Percentiles rank a stretch among this genome's conserved stretches.
phyloP scores from a whole-genome alignment of 2,888 invertebrate species.

The Noctua comes region DNA sequence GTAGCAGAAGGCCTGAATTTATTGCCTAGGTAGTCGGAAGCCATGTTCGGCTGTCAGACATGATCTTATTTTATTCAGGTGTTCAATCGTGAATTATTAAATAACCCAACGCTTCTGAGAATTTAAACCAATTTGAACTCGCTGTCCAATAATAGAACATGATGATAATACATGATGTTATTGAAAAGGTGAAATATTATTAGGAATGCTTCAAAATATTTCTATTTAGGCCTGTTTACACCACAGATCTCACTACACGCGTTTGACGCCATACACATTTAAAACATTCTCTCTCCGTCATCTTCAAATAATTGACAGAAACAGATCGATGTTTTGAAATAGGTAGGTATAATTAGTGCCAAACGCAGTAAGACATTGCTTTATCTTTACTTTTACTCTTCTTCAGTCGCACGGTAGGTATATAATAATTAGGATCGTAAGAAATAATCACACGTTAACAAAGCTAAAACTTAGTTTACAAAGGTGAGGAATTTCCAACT shows the following conservation, averaged over 20 bases:
- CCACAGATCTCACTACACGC: too few species aligned
- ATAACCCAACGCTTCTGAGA: not conserved
- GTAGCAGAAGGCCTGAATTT: not conserved
- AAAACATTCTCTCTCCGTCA: too few species aligned
- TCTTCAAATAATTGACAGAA: too few species aligned
- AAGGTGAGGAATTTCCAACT: constrained; percentile 10
- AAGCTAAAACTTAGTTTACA: not conserved
- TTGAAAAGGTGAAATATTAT: not conserved
- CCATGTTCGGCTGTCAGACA: not conserved
- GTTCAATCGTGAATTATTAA: not conserved
- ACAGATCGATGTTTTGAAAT: too few species aligned
- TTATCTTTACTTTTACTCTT: not conserved
- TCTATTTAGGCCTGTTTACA: not conserved
- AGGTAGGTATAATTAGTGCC: too few species aligned
- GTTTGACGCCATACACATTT: too few species aligned
- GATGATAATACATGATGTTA: not conserved
- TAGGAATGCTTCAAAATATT: not conserved
- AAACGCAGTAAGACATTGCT: not conserved
- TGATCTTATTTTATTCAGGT: not conserved
- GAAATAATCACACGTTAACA: too few species aligned
- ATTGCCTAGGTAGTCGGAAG: not conserved
- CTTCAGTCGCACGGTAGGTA: not conserved
- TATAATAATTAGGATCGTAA: not conserved
- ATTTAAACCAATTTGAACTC: not conserved
- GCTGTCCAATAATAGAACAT: not conserved